These are phyloP conservation scores for Stegodyphus dumicola DNA, from an alignment of 1,140 invertebrate genomes.

Conservation along the genomic window DNA sequence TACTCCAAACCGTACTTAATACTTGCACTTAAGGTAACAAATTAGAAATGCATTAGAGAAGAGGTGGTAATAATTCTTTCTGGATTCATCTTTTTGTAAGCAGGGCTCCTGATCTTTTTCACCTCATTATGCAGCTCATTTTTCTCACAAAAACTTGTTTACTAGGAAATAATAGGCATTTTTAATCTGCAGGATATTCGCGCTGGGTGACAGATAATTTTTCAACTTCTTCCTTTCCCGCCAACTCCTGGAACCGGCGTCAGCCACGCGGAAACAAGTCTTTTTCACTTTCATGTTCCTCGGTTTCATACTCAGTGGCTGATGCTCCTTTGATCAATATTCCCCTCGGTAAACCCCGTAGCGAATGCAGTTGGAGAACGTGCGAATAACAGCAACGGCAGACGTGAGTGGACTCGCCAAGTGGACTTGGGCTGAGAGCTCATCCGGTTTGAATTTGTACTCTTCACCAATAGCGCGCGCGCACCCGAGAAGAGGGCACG, in stretches of 20 bases:
- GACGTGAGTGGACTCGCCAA: background rate
- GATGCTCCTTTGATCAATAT: conserved; percentile 23
- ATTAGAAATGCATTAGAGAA: too few relatives aligned
- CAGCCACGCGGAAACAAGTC: background rate
- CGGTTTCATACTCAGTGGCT: background rate
- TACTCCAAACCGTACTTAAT: too few relatives aligned
- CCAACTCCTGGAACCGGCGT: background rate
- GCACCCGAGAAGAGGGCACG: background rate
- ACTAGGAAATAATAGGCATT: conserved; percentile 2
- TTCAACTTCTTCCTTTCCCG: background rate
- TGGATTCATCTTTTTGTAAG: too few relatives aligned
- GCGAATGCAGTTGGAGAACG: conserved; percentile 5
- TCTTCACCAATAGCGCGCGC: too few relatives aligned
- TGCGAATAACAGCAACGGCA: conserved; percentile 18
- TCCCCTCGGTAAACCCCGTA: conserved; percentile 9
- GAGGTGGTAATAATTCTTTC: too few relatives aligned
- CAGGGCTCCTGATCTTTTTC: background rate
- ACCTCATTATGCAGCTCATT: conserved; percentile 6
- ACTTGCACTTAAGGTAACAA: too few relatives aligned
- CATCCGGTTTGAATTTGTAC: background rate
- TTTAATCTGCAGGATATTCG: background rate
- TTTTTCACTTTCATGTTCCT: conserved; percentile 23
- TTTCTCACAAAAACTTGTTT: conserved; percentile 6
- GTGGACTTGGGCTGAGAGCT: background rate
- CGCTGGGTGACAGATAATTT: conserved; percentile 6